These are phyloP conservation scores for Megalopta genalis DNA, from an alignment of 1,140 invertebrate genomes.

Conservation along the genomic window DNA sequence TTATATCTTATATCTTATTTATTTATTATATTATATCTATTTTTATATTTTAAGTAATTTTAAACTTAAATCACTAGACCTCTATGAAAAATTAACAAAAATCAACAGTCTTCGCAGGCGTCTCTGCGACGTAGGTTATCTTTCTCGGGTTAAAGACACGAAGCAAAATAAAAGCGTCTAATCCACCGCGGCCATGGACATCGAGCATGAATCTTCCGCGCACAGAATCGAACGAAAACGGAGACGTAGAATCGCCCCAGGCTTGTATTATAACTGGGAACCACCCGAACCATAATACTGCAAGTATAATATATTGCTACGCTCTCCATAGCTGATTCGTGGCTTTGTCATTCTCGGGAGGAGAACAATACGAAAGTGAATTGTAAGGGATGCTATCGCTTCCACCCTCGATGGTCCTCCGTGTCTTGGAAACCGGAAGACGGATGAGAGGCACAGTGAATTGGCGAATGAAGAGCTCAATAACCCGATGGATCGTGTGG, in stretches of 20 bases:
- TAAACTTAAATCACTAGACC: too few relatives aligned
- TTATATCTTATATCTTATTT: too few relatives aligned
- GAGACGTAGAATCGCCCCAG: neutral
- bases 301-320: neutral
- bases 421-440: constrained; percentile 6
- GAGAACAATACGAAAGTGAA: constrained; percentile 17
- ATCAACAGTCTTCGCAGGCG: too few relatives aligned
- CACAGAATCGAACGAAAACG: neutral
- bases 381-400: neutral
- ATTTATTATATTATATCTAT: too few relatives aligned
- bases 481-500: constrained; percentile 21
- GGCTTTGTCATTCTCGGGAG: constrained; percentile 23
- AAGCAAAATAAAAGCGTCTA: too few relatives aligned
- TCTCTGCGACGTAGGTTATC: too few relatives aligned
- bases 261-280: neutral
- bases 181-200: too few relatives aligned
- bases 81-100: too few relatives aligned
- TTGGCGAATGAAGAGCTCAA: constrained; percentile 42
- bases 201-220: too few relatives aligned
- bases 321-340: neutral
- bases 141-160: too few relatives aligned
- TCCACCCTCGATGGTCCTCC: neutral
- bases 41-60: too few relatives aligned
- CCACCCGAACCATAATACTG: constrained; percentile 1
- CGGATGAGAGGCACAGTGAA: constrained; percentile 49